Evolutionary conservation across 2,797 vertebrate species (phyloP).

Genomic region (Podargus strigoides): DNA sequence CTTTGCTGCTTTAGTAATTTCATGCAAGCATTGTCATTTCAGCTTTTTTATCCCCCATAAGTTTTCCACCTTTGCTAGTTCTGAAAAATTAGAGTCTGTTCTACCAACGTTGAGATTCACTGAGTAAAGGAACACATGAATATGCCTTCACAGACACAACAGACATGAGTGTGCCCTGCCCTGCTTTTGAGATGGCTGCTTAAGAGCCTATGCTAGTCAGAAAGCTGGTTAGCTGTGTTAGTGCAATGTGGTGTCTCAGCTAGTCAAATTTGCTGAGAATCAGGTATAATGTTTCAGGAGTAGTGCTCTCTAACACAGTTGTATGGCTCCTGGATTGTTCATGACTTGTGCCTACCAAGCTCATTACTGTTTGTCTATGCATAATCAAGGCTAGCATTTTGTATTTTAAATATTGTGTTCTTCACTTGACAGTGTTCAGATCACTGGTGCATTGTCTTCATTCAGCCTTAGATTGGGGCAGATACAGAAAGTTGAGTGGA

Average conservation of each 20-base stretch:
- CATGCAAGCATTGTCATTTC: neutral
- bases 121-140: neutral
- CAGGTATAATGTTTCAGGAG: neutral
- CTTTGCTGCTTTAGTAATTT: neutral
- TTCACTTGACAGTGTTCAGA: neutral
- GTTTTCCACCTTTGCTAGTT: neutral
- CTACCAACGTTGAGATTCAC: neutral
- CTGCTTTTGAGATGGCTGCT: neutral
- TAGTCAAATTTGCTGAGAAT: neutral
- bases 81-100: neutral
- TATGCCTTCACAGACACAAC: neutral
- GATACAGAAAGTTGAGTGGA: neutral
- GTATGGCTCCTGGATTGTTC: neutral
- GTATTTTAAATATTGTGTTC: neutral
- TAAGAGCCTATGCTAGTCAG: neutral
- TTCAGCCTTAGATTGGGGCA: neutral
- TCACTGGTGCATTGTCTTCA: neutral
- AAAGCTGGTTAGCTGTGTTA: neutral
- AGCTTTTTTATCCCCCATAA: neutral
- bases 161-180: neutral
- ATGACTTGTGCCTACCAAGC: neutral
- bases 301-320: neutral
- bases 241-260: neutral
- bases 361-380: neutral
- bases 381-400: neutral